These are phyloP conservation scores for Pseudomugil tenellus DNA, from an alignment of 2,797 vertebrate species.

Conservation along the genomic window DNA sequence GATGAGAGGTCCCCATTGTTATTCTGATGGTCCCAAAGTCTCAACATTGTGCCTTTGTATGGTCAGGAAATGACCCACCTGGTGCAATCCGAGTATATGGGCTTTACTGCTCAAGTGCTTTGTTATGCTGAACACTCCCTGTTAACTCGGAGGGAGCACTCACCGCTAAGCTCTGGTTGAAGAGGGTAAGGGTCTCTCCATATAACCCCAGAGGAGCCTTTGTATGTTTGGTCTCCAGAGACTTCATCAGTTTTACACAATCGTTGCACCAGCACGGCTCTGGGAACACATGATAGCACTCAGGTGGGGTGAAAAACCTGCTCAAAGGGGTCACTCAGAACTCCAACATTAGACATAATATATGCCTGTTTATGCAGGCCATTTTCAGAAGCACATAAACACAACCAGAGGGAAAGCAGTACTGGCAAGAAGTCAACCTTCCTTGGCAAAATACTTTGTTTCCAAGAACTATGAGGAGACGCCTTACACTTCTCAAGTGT, in stretches of 20 bases:
- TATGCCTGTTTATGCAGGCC: constrained; percentile 15
- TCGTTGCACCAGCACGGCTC: constrained; percentile 25
- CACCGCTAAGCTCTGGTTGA: constrained; percentile 42
- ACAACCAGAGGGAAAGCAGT: constrained; percentile 28
- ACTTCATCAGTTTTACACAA: constrained; percentile 30
- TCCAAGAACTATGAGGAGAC: constrained; percentile 59
- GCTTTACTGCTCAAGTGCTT: constrained; percentile 61
- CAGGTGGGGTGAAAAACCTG: constrained; percentile 12
- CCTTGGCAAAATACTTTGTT: constrained; percentile 58
- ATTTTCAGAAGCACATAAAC: neutral
- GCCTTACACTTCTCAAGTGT: constrained; percentile 40
- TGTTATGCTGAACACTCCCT: constrained; percentile 56
- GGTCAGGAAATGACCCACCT: constrained; percentile 69
- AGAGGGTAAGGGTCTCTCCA: constrained; percentile 46
- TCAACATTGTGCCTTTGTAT: constrained; percentile 33
- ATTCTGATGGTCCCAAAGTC: constrained; percentile 47
- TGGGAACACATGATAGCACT: constrained; percentile 28
- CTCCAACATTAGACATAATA: constrained; percentile 1
- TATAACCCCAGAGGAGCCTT: constrained; percentile 34
- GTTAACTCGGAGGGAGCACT: constrained; percentile 37
- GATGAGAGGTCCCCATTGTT: constrained; percentile 56
- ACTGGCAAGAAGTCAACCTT: constrained; percentile 52
- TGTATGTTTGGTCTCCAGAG: constrained; percentile 26
- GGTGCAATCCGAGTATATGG: constrained; percentile 55
- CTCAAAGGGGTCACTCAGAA: neutral